Evolutionary conservation across 2,113 vertebrate genomes (phyloP).

Genomic region (Piaya cayana): DNA sequence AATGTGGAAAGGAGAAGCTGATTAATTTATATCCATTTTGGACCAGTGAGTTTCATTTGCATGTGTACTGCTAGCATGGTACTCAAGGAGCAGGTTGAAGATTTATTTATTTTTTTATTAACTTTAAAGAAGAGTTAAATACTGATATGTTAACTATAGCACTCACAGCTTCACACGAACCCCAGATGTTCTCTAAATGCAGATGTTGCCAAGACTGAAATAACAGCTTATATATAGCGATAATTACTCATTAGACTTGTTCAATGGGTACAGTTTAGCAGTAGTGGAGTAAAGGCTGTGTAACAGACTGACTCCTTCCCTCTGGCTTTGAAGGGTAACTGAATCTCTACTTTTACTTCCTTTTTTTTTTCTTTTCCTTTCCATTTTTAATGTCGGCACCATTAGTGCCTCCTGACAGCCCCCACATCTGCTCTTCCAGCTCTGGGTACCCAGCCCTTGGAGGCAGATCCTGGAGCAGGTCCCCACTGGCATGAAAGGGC

Average conservation of each 20-base stretch:
- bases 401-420: not conserved
- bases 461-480: not conserved
- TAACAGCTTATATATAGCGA: not conserved
- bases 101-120: not conserved
- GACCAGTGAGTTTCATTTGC: not conserved
- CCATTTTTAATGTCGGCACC: not conserved
- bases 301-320: not conserved
- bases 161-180: not conserved
- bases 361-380: not conserved
- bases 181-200: conserved; percentile 25
- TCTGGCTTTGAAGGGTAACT: not conserved
- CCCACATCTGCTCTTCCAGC: rapidly evolving
- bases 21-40: not conserved
- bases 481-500: not conserved
- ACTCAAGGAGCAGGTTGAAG: not conserved
- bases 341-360: not conserved
- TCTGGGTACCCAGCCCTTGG: rapidly evolving
- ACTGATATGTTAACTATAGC: not conserved
- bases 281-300: rapidly evolving
- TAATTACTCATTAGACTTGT: not conserved
- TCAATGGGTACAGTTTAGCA: not conserved
- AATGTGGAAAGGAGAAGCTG: not conserved
- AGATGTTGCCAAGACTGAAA: conserved; percentile 8
- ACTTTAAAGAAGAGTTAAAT: not conserved
- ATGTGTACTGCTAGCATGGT: not conserved